Conservation (phyloP, 2,888 invertebrate genomes). For the Masnerella sp. region DNA sequence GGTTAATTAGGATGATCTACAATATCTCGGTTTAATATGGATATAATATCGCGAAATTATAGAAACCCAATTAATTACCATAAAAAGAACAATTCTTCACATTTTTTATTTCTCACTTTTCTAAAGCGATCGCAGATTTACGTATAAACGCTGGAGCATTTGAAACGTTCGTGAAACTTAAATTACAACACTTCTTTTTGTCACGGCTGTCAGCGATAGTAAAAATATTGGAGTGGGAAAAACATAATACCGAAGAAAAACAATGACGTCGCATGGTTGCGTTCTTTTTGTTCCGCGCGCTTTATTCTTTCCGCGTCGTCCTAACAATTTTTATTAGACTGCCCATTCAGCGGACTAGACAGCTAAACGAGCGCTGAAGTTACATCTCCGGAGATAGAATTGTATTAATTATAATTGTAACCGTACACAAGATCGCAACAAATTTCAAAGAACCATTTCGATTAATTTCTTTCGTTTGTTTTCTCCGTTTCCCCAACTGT, state of each 20-base stretch:
- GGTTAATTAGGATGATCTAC: conserved; percentile 11
- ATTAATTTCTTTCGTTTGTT: too few species aligned
- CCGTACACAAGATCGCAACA: too few species aligned
- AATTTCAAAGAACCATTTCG: too few species aligned
- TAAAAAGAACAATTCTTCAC: too few species aligned
- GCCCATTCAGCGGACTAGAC: conserved; percentile 1
- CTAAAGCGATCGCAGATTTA: too few species aligned
- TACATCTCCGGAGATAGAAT: too few species aligned
- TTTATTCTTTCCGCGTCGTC: not conserved
- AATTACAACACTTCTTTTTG: conserved; percentile 6
- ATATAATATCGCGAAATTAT: too few species aligned
- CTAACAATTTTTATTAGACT: conserved; percentile 5
- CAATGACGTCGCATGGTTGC: not conserved
- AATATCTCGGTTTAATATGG: not conserved
- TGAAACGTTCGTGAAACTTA: not conserved
- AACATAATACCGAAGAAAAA: conserved; percentile 3
- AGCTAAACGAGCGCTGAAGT: not conserved
- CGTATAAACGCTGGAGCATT: too few species aligned
- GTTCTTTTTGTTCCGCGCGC: not conserved
- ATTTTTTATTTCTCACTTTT: too few species aligned
- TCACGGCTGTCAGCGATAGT: not conserved
- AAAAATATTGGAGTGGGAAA: conserved; percentile 11
- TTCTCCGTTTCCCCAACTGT: too few species aligned
- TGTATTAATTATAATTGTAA: too few species aligned
- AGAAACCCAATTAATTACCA: too few species aligned